Percentiles rank a stretch among this genome's conserved stretches.
These are phyloP conservation scores for Atta cephalotes DNA, from an alignment of 1,140 invertebrate species.

Conservation along the genomic window DNA sequence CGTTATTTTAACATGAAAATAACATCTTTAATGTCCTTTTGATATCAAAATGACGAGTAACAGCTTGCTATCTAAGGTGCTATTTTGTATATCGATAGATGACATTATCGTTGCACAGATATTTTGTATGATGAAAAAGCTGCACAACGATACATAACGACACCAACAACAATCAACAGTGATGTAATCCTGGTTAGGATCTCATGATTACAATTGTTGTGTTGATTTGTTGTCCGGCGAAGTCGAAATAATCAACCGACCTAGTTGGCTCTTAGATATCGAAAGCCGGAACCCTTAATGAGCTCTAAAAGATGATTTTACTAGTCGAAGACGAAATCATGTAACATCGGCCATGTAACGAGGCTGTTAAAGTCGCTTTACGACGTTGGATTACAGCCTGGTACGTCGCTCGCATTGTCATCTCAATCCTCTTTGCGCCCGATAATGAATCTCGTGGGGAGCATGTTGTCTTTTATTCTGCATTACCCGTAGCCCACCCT, in stretches of 20 bases:
- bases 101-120: too few relatives aligned
- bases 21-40: too few relatives aligned
- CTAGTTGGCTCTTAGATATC: background rate
- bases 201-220: background rate
- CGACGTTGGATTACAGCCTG: slow-evolving; percentile 53
- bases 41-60: too few relatives aligned
- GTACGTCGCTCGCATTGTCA: slow-evolving; percentile 41
- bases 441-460: slow-evolving; percentile 67
- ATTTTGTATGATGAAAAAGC: too few relatives aligned
- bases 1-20: too few relatives aligned
- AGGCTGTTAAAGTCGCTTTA: slow-evolving; percentile 61
- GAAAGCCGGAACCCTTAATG: background rate
- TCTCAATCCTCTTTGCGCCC: slow-evolving; percentile 28
- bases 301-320: slow-evolving; percentile 35
- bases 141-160: too few relatives aligned
- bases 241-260: background rate
- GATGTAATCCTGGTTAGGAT: background rate
- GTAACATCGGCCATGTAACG: slow-evolving; percentile 38
- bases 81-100: too few relatives aligned
- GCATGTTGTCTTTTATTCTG: slow-evolving; percentile 15
- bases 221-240: background rate
- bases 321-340: slow-evolving; percentile 5
- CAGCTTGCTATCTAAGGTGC: too few relatives aligned
- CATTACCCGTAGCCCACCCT: background rate
- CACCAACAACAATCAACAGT: too few relatives aligned